These are phyloP conservation scores for Drosophila ercepeae DNA, from an alignment of 1,140 invertebrate genomes.

Conservation along the genomic window DNA sequence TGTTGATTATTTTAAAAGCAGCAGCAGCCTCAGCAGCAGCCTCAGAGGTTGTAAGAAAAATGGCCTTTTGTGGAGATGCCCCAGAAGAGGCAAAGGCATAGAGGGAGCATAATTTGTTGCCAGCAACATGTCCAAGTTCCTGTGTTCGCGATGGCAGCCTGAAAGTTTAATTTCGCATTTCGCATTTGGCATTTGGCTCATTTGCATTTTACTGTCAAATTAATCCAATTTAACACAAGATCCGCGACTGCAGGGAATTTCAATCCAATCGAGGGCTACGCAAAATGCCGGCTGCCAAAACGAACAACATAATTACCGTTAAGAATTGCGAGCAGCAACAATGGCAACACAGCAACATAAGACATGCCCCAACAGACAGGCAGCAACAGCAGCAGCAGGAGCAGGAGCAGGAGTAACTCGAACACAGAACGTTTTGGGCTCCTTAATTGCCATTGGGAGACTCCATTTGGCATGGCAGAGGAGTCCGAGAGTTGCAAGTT, in stretches of 20 bases:
- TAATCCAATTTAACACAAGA: constrained; percentile 82
- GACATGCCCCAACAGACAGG: constrained; percentile 40
- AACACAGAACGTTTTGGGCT: constrained; percentile 70
- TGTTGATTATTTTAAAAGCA: constrained; percentile 74
- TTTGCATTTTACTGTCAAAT: constrained; percentile 83
- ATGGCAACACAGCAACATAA: constrained; percentile 23
- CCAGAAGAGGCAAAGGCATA: constrained; percentile 1
- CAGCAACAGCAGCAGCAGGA: constrained; percentile 1
- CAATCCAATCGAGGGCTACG: constrained; percentile 50
- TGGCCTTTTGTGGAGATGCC: constrained; percentile 13
- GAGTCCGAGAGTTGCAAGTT: constrained; percentile 12
- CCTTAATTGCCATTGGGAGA: constrained; percentile 81
- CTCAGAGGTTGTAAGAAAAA: constrained; percentile 10
- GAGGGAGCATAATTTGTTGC: constrained; percentile 70
- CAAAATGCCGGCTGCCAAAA: constrained; percentile 72
- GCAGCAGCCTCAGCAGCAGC: not conserved
- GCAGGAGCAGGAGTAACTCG: not conserved
- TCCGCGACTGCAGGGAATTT: constrained; percentile 19
- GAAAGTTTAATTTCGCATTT: constrained; percentile 68
- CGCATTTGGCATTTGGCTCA: constrained; percentile 75
- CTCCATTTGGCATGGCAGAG: constrained; percentile 55
- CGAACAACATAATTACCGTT: constrained; percentile 83
- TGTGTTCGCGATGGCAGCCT: constrained; percentile 22
- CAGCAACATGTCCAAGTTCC: constrained; percentile 57
- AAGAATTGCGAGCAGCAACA: constrained; percentile 68